phyloP scores from a whole-genome alignment of 2,797 vertebrate species.

The Eutrigla gurnardus region DNA sequence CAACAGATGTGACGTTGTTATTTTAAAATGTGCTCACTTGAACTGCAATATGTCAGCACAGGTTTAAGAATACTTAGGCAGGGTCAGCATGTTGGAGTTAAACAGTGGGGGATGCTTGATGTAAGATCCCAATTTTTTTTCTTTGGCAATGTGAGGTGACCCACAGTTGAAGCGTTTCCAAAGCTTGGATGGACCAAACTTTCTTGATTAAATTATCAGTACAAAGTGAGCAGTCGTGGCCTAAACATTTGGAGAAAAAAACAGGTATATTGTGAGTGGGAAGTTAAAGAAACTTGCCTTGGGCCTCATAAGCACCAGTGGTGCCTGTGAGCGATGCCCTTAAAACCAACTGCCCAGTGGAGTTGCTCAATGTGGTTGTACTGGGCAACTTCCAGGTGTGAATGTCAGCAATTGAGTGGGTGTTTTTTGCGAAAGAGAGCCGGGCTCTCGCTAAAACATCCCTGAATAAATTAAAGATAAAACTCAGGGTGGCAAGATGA shows the following conservation, averaged over 20 bases:
- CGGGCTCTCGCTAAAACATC: neutral
- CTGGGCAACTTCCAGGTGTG: constrained; percentile 12
- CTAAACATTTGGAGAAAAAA: neutral
- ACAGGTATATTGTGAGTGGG: neutral
- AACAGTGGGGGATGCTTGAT: too few relatives aligned
- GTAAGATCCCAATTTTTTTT: neutral
- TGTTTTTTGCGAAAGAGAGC: neutral
- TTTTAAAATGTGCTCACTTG: neutral
- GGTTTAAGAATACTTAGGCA: neutral
- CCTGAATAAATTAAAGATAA: neutral
- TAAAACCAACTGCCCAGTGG: neutral
- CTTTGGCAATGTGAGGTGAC: neutral
- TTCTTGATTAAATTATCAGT: neutral
- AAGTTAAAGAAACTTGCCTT: neutral
- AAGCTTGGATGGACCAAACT: neutral
- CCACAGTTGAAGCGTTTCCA: neutral
- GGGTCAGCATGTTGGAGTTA: neutral
- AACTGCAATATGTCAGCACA: constrained; percentile 4
- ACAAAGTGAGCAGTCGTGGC: neutral
- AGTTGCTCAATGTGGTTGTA: constrained; percentile 6
- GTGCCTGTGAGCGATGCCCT: constrained; percentile 12
- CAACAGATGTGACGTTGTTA: neutral
- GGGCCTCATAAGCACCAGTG: constrained; percentile 15
- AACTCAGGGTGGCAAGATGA: neutral
- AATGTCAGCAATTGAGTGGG: neutral